These are phyloP conservation scores for Anhinga anhinga DNA, from an alignment of 2,113 vertebrate species.

Conservation along the genomic window DNA sequence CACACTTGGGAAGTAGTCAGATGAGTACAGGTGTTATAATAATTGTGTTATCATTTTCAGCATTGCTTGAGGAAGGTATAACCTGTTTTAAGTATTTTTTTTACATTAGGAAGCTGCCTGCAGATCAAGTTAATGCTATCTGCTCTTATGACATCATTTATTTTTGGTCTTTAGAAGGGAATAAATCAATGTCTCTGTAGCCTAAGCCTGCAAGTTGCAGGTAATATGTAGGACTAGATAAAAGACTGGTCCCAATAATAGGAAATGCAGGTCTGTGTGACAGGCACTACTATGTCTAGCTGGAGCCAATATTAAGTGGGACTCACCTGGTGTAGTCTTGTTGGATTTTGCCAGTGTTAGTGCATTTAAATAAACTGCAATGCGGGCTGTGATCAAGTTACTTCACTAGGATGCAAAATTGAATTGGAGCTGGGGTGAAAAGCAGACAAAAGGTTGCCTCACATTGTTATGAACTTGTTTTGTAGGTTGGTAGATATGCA, in stretches of 20 bases:
- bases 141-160: not conserved
- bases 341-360: not conserved
- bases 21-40: conserved; percentile 1
- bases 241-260: not conserved
- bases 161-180: not conserved
- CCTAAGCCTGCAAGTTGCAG: not conserved
- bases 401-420: not conserved
- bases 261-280: not conserved
- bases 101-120: not conserved
- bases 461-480: not conserved
- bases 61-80: conserved; percentile 11
- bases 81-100: not conserved
- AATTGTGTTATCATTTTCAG: not conserved
- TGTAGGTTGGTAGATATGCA: not conserved
- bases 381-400: not conserved
- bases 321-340: not conserved
- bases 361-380: not conserved
- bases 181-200: not conserved
- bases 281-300: not conserved
- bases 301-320: not conserved
- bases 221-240: not conserved
- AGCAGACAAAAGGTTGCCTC: not conserved
- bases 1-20: conserved; percentile 14
- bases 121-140: not conserved
- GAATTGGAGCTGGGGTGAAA: not conserved